These are phyloP conservation scores for Ceyx erithaca DNA, from an alignment of 2,797 vertebrate genomes.

Conservation along the genomic window DNA sequence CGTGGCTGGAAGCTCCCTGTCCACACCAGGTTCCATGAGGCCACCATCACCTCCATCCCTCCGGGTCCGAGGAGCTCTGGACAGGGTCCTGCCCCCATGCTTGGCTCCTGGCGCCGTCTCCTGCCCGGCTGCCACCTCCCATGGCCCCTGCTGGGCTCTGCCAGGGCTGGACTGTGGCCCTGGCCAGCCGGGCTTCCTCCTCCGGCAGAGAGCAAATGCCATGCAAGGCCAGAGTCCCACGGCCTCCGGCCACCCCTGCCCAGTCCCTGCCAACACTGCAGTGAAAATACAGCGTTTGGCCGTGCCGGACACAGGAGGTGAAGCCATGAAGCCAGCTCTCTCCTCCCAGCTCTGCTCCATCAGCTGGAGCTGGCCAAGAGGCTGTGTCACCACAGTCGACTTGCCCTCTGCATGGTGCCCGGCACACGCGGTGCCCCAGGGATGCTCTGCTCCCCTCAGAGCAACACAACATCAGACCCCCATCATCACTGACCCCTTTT, in stretches of 20 bases:
- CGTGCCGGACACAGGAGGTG: background rate
- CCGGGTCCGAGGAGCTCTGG: background rate
- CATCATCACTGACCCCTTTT: background rate
- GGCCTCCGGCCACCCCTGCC: background rate
- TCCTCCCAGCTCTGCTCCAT: background rate
- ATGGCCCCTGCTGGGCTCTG: background rate
- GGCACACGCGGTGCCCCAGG: rapidly evolving
- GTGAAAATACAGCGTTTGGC: background rate
- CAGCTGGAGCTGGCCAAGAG: background rate
- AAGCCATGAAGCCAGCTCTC: background rate
- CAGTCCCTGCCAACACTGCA: rapidly evolving
- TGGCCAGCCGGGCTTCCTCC: background rate
- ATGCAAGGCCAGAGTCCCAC: background rate
- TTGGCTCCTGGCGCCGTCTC: background rate
- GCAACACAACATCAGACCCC: rapidly evolving
- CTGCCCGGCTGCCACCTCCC: slow-evolving; percentile 74
- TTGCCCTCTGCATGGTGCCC: background rate
- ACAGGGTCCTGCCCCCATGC: background rate
- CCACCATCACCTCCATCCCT: background rate
- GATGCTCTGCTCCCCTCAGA: background rate
- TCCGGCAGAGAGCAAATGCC: background rate
- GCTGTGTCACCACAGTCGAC: rapidly evolving
- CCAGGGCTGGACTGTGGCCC: background rate
- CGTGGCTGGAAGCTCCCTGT: rapidly evolving
- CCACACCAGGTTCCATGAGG: background rate